A percentile compares a stretch with the other conserved stretches of the same genome.
Evolutionary conservation across 2,113 vertebrate species (phyloP).

Genomic region (Indri indri): DNA sequence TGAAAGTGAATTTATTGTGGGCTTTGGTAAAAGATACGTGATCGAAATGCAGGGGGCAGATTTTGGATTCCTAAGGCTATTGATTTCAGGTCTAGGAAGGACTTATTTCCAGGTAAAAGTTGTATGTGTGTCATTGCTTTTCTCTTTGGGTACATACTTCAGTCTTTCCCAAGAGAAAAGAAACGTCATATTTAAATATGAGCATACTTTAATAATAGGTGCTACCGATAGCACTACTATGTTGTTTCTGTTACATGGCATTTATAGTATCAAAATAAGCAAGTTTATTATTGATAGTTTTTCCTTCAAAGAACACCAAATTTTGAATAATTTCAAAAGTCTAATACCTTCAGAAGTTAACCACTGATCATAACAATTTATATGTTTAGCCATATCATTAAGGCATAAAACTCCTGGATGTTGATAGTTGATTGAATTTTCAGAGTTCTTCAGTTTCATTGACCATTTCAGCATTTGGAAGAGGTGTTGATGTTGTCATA

Average conservation of each 20-base stretch:
- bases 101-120: neutral
- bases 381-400: neutral
- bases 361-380: neutral
- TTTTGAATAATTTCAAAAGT: slow-evolving; percentile 12
- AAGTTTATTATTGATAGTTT: neutral
- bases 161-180: neutral
- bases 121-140: neutral
- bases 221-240: neutral
- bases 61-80: slow-evolving; percentile 50
- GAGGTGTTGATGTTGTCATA: neutral
- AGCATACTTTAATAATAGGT: neutral
- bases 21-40: slow-evolving; percentile 69
- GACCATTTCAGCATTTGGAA: neutral
- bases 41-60: slow-evolving; percentile 63
- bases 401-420: neutral
- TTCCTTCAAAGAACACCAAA: neutral
- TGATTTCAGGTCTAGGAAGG: neutral
- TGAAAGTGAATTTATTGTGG: slow-evolving; percentile 73
- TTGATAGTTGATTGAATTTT: neutral
- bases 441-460: neutral
- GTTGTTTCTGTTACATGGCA: neutral
- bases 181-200: neutral
- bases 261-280: neutral
- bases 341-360: neutral
- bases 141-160: neutral